Evolutionary conservation across 2,797 vertebrate genomes (phyloP), one percentile per base, ranked within the genome.

Genomic region (Aeoliscus strigatus): DNA sequence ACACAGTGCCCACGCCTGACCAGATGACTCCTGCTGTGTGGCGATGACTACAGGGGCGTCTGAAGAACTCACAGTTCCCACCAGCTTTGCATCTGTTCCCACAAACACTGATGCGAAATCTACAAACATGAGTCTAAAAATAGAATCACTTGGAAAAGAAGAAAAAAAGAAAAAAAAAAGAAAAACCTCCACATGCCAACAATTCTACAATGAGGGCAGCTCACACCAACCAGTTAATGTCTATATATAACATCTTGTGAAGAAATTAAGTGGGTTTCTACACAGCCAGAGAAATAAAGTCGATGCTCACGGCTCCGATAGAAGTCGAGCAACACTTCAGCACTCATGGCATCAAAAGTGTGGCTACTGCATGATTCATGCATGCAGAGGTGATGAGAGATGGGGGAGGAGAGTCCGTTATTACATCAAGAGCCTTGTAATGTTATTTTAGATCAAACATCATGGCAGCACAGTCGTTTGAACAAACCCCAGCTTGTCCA

Each of bases 41-140:
- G 59, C 14, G 77, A 84, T 85, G 85, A 87, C 85, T 86, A 85
- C 84, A 86, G 82, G 77, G 64, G 82, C 83, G 81, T 86, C 81
- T 83, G 81, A 29, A 83, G 82, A 83, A 86, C 82, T 81, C 67
- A 26, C 47, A 83, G 86, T 84, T 84, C 82, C 70, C 82, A 83
- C 84, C 80, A 80, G 76, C 76, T 76, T 75, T 67, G 66, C 71
- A 74, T 74, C 70, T 73, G 80, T 83, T 87, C 80, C 76, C 75
- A 83, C 75, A 79, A 81, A 82, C 79, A 80, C 66, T 62, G 68
- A 70, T 73, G 73, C 39, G 63, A 63, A 72, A 74, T 66, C 66
- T 65, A 60, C 63, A 77, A 75, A 64, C 64, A 62, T 7, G 0
- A 23, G 43, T 37, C 46, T 27, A 38, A 60, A 56, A 61, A 77